Evolutionary conservation across 2,888 invertebrate species (phyloP), one percentile per base, ranked within the genome.

Genomic region (Oasisia sp.): DNA sequence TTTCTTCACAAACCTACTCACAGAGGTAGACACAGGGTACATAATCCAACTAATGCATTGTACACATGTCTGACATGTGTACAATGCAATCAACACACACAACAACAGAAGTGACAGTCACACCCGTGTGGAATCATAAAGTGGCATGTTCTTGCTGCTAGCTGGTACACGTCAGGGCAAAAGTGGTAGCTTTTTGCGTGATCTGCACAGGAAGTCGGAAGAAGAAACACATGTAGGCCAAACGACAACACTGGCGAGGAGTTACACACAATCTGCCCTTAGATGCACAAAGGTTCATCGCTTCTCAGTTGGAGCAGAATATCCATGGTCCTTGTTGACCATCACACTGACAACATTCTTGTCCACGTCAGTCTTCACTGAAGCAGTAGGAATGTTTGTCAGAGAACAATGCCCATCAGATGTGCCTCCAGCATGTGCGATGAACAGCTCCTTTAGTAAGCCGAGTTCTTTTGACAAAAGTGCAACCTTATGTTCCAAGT

Each of bases 401-500:
- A 74, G 19, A 74, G 74, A 74, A n/a, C 27, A 7, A 14, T 27
- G 74, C 74, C 74, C 74, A 19, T 74, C 27, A 74, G 74, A 3
- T 19, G 74, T 45, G 12, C 91, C 92, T 7, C 94, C 95, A 27
- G 95, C 95, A 93, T 95, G 95, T n/a, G 95, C 94, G n/a, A 95
- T 92, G 93, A 96, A 97, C 94, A 98, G 97, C 94, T 97, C 97
- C 95, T 97, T 97, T 93, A 98, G 97, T 92, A 99, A 97, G 96
- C 98, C 98, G 94, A 99, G 97, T 96, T 99, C 99, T 93, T 96
- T 96, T 44, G 95, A 98, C 95, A 99, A 97, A 94, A 98, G 97
- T 96, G 99, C 98, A 96, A 99, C 98, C 96, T 98, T 97, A 96
- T 98, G 98, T 95, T 98, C 97, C 95, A 99, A 97, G 93, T 98